Evolutionary conservation across 2,797 vertebrate species (phyloP).

Genomic region (Gobionotothen gibberifrons): DNA sequence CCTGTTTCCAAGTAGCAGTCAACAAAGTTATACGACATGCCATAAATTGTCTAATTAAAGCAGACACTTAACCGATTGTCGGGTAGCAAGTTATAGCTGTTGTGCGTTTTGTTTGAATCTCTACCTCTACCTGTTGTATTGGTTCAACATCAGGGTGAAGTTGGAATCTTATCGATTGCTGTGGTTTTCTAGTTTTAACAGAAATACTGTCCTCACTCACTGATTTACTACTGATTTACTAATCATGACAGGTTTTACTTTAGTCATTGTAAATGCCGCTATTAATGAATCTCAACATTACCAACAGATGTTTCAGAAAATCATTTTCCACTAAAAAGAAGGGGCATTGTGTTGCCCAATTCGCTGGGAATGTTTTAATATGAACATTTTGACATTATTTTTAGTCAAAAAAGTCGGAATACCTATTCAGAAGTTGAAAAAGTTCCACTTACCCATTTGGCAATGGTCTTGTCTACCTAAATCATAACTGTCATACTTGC

Average conservation of each 20-base stretch:
- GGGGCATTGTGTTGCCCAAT: too few relatives aligned
- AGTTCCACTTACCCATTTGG: neutral
- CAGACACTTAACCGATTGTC: neutral
- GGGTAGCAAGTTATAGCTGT: neutral
- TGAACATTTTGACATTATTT: neutral
- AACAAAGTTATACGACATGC: neutral
- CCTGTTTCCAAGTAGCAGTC: neutral
- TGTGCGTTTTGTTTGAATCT: neutral
- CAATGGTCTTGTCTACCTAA: neutral
- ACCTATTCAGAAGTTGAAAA: neutral
- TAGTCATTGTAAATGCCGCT: neutral
- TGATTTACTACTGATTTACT: neutral
- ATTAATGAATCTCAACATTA: neutral
- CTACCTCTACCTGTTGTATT: neutral
- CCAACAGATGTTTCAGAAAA: constrained; percentile 10
- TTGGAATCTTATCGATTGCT: neutral
- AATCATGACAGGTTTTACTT: neutral
- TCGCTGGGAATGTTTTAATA: neutral
- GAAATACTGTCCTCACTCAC: neutral
- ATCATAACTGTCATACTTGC: neutral
- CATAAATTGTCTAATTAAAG: constrained; percentile 14
- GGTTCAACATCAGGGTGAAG: neutral
- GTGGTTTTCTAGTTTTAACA: neutral
- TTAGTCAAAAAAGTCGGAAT: neutral
- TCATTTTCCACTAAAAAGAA: neutral